A percentile compares a stretch with the other conserved stretches of the same genome.
Evolutionary conservation across 2,113 vertebrate species (phyloP).

Genomic region (Emberiza fucata): DNA sequence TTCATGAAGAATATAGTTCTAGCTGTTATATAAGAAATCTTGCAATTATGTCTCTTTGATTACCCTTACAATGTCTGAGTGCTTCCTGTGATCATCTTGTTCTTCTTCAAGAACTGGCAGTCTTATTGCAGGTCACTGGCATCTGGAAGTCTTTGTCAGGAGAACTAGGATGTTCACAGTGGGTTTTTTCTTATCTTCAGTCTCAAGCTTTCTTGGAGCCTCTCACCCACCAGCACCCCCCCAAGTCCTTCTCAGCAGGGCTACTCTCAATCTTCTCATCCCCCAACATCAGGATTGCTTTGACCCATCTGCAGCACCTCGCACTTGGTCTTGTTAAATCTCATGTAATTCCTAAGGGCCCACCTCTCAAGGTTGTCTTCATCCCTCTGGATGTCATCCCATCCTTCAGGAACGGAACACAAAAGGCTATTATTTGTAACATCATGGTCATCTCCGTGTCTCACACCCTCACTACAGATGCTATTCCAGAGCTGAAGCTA

Average conservation of each 20-base stretch:
- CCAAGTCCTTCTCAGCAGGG: not conserved
- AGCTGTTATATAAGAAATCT: not conserved
- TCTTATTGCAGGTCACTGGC: not conserved
- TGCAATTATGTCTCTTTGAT: not conserved
- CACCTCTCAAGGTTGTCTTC: not conserved
- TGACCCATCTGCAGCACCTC: not conserved
- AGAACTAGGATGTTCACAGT: not conserved
- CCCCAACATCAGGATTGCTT: not conserved
- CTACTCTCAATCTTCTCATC: not conserved
- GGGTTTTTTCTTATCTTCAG: not conserved
- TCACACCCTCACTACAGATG: rapidly evolving
- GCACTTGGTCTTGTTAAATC: not conserved
- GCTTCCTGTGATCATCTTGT: not conserved
- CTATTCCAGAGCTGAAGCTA: not conserved
- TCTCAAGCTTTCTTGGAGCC: not conserved
- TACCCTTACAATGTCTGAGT: not conserved
- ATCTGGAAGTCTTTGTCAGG: not conserved
- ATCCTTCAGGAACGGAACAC: not conserved
- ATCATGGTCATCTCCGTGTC: not conserved
- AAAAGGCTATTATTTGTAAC: not conserved
- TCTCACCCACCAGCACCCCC: not conserved
- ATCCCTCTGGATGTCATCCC: not conserved
- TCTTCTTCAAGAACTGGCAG: not conserved
- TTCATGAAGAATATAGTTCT: not conserved
- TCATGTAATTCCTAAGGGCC: not conserved